Conservation (phyloP, 2,888 invertebrate species). For the Galerucella calmariensis region DNA sequence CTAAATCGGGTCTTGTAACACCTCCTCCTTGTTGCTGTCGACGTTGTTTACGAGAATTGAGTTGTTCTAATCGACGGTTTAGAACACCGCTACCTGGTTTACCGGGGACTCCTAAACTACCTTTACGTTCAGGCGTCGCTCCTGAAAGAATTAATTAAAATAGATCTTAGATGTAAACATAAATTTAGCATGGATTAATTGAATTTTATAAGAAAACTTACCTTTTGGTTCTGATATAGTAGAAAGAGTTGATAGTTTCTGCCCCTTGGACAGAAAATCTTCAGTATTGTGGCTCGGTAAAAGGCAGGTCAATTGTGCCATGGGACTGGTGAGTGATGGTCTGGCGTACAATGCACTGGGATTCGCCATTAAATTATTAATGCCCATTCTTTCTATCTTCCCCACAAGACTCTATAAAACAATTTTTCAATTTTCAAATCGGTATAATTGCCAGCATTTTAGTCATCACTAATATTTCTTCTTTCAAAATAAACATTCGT, state of each 20-base stretch:
- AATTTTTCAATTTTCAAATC: not conserved
- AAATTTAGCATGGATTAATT: too few species aligned
- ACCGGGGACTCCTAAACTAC: constrained; percentile 71
- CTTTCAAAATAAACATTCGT: too few species aligned
- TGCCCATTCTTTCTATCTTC: constrained; percentile 75
- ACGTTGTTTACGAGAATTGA: constrained; percentile 65
- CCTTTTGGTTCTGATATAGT: constrained; percentile 38
- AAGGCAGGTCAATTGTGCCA: constrained; percentile 82
- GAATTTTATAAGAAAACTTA: constrained; percentile 16
- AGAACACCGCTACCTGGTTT: constrained; percentile 71
- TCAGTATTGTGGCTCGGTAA: constrained; percentile 59
- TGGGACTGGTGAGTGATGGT: constrained; percentile 77
- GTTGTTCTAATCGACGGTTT: constrained; percentile 65
- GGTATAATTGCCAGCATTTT: not conserved
- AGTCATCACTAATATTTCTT: too few species aligned
- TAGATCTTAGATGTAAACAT: not conserved
- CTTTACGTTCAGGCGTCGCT: constrained; percentile 54
- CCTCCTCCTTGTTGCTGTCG: constrained; percentile 68
- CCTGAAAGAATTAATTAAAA: not conserved
- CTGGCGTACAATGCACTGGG: constrained; percentile 70
- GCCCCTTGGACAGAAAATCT: constrained; percentile 48
- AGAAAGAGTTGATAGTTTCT: constrained; percentile 41
- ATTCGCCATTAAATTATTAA: constrained; percentile 75
- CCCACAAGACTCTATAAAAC: constrained; percentile 67
- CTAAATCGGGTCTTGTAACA: constrained; percentile 72